phyloP scores from a whole-genome alignment of 2,113 vertebrate species.

The Thamnophis sirtalis region DNA sequence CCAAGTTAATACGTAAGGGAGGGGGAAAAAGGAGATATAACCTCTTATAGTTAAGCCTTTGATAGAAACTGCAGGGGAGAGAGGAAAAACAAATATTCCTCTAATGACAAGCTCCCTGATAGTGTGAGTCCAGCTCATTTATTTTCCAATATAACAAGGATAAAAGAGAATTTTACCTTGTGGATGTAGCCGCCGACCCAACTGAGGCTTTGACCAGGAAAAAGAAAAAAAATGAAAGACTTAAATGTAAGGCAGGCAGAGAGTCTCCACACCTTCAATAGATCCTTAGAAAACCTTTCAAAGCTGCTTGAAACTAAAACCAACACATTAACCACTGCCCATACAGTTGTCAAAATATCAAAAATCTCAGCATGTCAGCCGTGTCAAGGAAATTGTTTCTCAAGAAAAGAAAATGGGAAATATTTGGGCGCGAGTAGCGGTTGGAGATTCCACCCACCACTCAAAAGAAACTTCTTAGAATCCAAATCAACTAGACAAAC shows the following conservation, averaged over 20 bases:
- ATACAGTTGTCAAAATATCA: neutral
- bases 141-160: slow-evolving; percentile 31
- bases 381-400: neutral
- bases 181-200: neutral
- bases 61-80: slow-evolving; percentile 22
- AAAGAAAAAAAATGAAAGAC: neutral
- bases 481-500: too few species aligned
- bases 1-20: slow-evolving; percentile 29
- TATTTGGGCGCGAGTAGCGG: neutral
- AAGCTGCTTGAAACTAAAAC: neutral
- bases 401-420: neutral
- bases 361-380: neutral
- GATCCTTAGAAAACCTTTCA: neutral
- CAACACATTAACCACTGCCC: neutral
- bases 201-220: neutral
- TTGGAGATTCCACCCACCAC: neutral
- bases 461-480: neutral
- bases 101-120: slow-evolving; percentile 22
- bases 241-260: neutral
- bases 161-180: slow-evolving; percentile 13
- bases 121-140: slow-evolving; percentile 24
- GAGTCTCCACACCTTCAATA: neutral
- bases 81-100: slow-evolving; percentile 17
- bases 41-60: slow-evolving; percentile 8
- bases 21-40: slow-evolving; percentile 20